Base-by-base conservation (phyloP, 2,113 vertebrate species). In the Lonchura striata region DNA sequence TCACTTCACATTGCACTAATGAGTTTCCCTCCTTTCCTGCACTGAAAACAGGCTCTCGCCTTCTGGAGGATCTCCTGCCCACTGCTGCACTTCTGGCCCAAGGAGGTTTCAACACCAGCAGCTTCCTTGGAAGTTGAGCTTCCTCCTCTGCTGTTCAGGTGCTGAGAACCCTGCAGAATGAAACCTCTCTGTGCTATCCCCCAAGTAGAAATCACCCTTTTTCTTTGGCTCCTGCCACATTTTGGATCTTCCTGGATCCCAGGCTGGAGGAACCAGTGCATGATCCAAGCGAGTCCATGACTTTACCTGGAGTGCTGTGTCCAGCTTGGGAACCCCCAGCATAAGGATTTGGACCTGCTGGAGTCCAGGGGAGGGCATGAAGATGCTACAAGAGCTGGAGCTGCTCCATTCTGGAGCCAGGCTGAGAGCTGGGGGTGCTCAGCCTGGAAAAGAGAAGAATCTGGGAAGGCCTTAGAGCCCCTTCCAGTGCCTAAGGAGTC, bases 281-380 rank as follows among this genome's bases (percentile, higher is more conserved):
- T 12, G 16, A 25, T 21, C 19, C 31, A 15, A 20, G 35, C 0
- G 10, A n/a, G 18, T 1, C 9, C 3, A 0, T 28, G 66, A 11
- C 25, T 72, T 70, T 20, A 28, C 37, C 66, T 23, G 42, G 25
- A 37, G 37, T 6, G 25, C 59, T 50, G 42, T 18, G 37, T 15
- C 76, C 10, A 31, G 17, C 42, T 15, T 28, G 19, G 85, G 42
- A 79, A 7, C 1, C 7, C n/a, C 7, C 21, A 42, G 25, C 54
- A 53, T 0, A 3, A 15, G 46, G 63, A 33, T 12, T 7, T 27
- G 52, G 7, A 42, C 1, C 6, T 31, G 53, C 4, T 28, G 39
- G 31, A 35, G 30, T 2, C 25, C 75, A 72, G 25, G 28, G 23
- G 14, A 57, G 25, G 31, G 14, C 14, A 31, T 8, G 50, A 35